Percentiles rank a stretch among this genome's conserved stretches.
These are phyloP conservation scores for Natator depressus DNA, from an alignment of 2,113 vertebrate genomes.

Conservation along the genomic window DNA sequence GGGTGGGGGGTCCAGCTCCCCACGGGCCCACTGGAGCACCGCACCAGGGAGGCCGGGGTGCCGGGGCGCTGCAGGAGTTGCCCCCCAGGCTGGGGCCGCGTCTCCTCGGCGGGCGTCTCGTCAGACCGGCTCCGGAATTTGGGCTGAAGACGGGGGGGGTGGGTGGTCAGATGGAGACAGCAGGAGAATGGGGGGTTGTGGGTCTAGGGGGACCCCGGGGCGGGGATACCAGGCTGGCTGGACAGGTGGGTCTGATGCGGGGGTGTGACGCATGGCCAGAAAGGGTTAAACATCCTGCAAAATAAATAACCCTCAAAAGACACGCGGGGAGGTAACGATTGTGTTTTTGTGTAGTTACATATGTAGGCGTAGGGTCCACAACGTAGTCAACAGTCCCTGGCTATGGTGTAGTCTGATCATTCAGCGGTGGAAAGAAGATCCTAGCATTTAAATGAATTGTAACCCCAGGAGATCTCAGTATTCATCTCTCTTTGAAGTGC, in stretches of 20 bases:
- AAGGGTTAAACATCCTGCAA: too few species aligned
- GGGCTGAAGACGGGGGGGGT: constrained; percentile 72
- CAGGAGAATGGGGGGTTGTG: not conserved
- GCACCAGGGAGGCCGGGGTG: constrained; percentile 73
- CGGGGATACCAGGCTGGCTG: not conserved
- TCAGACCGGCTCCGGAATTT: constrained; percentile 75
- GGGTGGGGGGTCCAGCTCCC: constrained; percentile 44
- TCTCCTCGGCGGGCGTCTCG: constrained; percentile 4
- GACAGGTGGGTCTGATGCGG: not conserved
- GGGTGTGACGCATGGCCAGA: too few species aligned
- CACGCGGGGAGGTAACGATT: too few species aligned
- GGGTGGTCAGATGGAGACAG: fast-evolving
- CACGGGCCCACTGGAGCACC: constrained; percentile 84
- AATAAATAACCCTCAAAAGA: too few species aligned
- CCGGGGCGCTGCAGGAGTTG: not conserved
- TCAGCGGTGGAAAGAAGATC: too few species aligned
- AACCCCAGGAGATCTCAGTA: too few species aligned
- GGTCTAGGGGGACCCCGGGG: not conserved
- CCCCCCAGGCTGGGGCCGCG: not conserved
- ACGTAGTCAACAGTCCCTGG: too few species aligned
- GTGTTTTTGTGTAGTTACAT: too few species aligned
- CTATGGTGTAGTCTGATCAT: too few species aligned
- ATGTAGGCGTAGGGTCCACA: too few species aligned
- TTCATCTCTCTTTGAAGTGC: too few species aligned
- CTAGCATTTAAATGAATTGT: too few species aligned